Evolutionary conservation across 1,140 invertebrate genomes (phyloP).

Genomic region (Protaetia brevitarsis): DNA sequence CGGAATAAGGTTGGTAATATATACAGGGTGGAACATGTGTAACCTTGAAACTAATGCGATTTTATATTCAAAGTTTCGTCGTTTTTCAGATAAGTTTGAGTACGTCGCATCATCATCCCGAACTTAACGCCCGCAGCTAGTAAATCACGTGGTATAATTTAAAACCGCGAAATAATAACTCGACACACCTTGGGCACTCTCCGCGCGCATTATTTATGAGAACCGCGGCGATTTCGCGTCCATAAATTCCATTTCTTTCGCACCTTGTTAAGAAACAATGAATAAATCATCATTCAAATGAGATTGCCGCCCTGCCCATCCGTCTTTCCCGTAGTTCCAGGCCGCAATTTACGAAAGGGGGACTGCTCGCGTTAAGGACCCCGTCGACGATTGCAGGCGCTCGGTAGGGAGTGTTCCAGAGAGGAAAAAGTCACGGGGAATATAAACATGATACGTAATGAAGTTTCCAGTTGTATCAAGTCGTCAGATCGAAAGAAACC

Average conservation of each 20-base stretch:
- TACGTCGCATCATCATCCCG: too few species aligned
- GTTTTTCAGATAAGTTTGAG: too few species aligned
- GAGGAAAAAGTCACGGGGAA: slow-evolving; percentile 6
- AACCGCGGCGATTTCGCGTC: not conserved
- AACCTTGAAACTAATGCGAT: too few species aligned
- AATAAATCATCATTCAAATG: slow-evolving; percentile 17
- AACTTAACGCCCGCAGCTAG: too few species aligned
- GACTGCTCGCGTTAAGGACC: not conserved
- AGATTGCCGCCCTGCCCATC: slow-evolving; percentile 5
- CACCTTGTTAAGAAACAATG: slow-evolving; percentile 18
- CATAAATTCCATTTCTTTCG: slow-evolving; percentile 9
- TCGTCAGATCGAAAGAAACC: slow-evolving; percentile 7
- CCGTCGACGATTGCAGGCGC: slow-evolving; percentile 3
- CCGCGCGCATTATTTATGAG: not conserved
- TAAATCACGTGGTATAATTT: not conserved
- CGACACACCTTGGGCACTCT: not conserved
- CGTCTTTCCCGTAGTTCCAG: not conserved
- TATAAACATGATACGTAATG: slow-evolving; percentile 19
- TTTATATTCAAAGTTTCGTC: too few species aligned
- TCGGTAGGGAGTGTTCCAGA: too few species aligned
- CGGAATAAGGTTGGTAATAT: too few species aligned
- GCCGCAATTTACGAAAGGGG: not conserved
- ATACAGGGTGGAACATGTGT: too few species aligned
- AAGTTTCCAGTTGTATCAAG: slow-evolving; percentile 21
- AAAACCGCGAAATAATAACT: not conserved